Evolutionary conservation across 1,140 invertebrate genomes (phyloP), one percentile per base, ranked within the genome.

Genomic region (Zelostemma sp.): DNA sequence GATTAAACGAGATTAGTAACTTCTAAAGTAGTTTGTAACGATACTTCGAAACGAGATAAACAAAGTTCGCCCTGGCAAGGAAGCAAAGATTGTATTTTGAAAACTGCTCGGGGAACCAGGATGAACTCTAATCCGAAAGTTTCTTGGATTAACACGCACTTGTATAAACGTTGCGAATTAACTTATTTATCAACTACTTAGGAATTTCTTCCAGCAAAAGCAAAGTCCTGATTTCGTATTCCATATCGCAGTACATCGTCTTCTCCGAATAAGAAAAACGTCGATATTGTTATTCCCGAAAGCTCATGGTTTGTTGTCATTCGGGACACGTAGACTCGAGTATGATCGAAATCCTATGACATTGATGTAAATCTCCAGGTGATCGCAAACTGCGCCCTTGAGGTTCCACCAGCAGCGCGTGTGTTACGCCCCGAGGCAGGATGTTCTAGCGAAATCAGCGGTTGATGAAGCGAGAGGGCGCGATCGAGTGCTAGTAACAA

Each of bases 401-500:
- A 77, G 75, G 69, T 68, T 49, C 40, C 67, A 54, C 57, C 28
- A 73, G 59, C 60, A 70, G 60, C 72, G 63, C 61, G 58, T 15
- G 56, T 57, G 65, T 75, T 53, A 65, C 75, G 73, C 77, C 79
- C 49, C 18, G 73, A 69, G 77, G 79, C 69, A 45, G 19, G 19
- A 17, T 48, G 18, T 25, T 25, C 21, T 25, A 3, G 21, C 8
- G 21, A n/a, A 3, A 8, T 25, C 74, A 70, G 61, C 64, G 50
- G 51, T 53, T 41, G 62, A 61, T 49, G 58, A 62, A 43, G 56
- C 57, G 55, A 57, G 70, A 62, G 49, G 55, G 51, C 41, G 68
- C 67, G 71, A 69, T 76, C 75, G 70, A 73, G 76, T 81, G 75
- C 76, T 76, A 80, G 77, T 81, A 81, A 82, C 79, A 81, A 83